Evolutionary conservation across 2,797 vertebrate genomes (phyloP).

Genomic region (Ispidina picta): DNA sequence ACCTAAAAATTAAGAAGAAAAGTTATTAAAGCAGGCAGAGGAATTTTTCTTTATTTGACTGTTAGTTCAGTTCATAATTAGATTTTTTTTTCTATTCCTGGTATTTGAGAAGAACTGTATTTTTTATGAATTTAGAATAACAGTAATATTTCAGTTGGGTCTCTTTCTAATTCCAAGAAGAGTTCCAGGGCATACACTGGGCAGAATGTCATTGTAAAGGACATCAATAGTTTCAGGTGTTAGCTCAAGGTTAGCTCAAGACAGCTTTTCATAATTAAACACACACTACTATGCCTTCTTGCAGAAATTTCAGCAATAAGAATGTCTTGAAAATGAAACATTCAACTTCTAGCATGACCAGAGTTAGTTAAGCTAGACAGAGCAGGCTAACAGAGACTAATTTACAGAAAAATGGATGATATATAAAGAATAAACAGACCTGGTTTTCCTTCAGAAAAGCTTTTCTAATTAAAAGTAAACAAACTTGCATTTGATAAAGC

Average conservation of each 20-base stretch:
- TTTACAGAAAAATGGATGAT: neutral
- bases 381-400: neutral
- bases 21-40: slow-evolving; percentile 17
- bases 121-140: neutral
- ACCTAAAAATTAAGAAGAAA: slow-evolving; percentile 52
- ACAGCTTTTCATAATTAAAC: neutral
- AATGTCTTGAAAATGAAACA: neutral
- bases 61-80: neutral
- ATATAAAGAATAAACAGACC: neutral
- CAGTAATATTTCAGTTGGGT: neutral
- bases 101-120: neutral
- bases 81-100: neutral
- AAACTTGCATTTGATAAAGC: slow-evolving; percentile 22
- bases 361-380: neutral
- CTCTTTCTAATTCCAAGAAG: neutral
- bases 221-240: neutral
- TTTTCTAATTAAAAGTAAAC: slow-evolving; percentile 50
- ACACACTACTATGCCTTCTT: neutral
- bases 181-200: neutral
- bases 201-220: neutral
- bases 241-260: neutral
- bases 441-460: neutral
- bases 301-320: neutral
- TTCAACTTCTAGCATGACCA: neutral
- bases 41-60: neutral